These are phyloP conservation scores for Calyptommatus sinebrachiatus DNA, from an alignment of 2,113 vertebrate species.

Conservation along the genomic window DNA sequence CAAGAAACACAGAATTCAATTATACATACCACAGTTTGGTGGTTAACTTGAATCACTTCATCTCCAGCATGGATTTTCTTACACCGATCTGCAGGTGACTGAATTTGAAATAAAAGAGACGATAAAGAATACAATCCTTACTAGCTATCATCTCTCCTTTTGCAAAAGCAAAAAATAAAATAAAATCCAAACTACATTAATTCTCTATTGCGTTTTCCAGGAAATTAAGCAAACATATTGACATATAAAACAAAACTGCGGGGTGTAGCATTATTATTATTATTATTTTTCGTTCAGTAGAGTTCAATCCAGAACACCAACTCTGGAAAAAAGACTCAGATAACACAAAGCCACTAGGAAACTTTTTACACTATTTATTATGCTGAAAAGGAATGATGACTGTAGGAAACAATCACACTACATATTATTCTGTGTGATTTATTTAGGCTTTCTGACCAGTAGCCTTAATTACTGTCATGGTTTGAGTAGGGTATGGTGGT, in stretches of 20 bases:
- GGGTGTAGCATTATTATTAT: neutral
- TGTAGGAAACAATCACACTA: neutral
- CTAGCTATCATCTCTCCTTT: slow-evolving; percentile 62
- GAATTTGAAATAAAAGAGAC: slow-evolving; percentile 76
- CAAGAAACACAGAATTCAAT: slow-evolving; percentile 74
- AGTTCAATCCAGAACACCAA: neutral
- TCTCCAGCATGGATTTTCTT: slow-evolving; percentile 97
- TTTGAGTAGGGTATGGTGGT: neutral
- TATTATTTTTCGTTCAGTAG: neutral
- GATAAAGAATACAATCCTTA: slow-evolving; percentile 70
- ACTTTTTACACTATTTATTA: neutral
- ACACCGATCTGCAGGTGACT: slow-evolving; percentile 94
- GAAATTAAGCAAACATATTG: slow-evolving; percentile 21
- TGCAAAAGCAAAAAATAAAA: slow-evolving; percentile 51
- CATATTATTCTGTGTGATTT: neutral
- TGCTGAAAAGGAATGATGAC: neutral
- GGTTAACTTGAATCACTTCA: slow-evolving; percentile 88
- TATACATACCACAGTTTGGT: slow-evolving; percentile 88
- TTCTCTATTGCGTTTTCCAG: slow-evolving; percentile 43
- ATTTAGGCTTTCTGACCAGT: neutral
- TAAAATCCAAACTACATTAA: slow-evolving; percentile 53
- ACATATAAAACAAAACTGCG: slow-evolving; percentile 11
- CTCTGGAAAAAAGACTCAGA: neutral
- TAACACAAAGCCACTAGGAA: neutral
- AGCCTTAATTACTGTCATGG: neutral